phyloP scores from a whole-genome alignment of 2,888 invertebrate genomes.

The Heterodera filipjevi region DNA sequence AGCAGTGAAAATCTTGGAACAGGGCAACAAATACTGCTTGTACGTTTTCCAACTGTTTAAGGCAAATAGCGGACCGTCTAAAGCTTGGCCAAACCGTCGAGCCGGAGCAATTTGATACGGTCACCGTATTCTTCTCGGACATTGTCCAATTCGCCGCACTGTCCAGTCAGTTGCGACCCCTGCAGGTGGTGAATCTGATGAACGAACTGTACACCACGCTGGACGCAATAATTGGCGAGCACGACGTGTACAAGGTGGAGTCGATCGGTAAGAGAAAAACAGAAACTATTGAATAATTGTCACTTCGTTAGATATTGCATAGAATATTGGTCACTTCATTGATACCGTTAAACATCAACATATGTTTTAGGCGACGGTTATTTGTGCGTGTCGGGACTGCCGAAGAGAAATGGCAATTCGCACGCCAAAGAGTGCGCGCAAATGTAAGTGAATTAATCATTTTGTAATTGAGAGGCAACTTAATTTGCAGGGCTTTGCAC shows the following conservation, averaged over 20 bases:
- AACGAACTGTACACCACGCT: slow-evolving; percentile 62
- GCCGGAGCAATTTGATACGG: too few species aligned
- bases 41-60: too few species aligned
- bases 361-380: slow-evolving; percentile 41
- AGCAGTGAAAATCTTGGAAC: too few species aligned
- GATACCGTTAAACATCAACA: too few species aligned
- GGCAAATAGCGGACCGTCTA: too few species aligned
- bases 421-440: slow-evolving; percentile 53
- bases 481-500: slow-evolving; percentile 39
- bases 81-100: too few species aligned
- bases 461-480: not conserved
- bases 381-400: slow-evolving; percentile 40
- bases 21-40: too few species aligned
- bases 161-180: slow-evolving; percentile 36
- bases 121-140: slow-evolving; percentile 44
- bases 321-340: too few species aligned
- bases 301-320: too few species aligned
- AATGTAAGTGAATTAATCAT: slow-evolving; percentile 34
- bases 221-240: slow-evolving; percentile 59
- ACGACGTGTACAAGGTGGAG: slow-evolving; percentile 62
- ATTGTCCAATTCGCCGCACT: slow-evolving; percentile 58
- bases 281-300: too few species aligned
- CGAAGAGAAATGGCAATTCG: slow-evolving; percentile 51
- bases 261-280: slow-evolving; percentile 34
- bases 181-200: slow-evolving; percentile 49